Evolutionary conservation across 2,113 vertebrate genomes (phyloP).

Genomic region (Ptyas mucosa): DNA sequence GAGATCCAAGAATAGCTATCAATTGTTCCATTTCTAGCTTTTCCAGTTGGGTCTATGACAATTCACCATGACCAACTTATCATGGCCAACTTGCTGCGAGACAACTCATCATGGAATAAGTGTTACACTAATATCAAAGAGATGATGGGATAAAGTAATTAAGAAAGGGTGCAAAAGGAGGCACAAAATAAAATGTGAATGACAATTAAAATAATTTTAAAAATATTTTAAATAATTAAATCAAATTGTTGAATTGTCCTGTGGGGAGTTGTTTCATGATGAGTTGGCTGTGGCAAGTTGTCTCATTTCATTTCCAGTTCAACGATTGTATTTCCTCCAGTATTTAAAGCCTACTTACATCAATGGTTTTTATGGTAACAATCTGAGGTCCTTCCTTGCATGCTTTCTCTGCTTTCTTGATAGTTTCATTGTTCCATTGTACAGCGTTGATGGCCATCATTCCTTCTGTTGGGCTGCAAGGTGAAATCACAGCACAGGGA

Average conservation of each 20-base stretch:
- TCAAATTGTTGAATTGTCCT: not conserved
- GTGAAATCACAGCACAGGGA: not conserved
- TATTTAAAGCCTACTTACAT: conserved; percentile 39
- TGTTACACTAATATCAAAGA: not conserved
- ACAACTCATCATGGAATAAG: not conserved
- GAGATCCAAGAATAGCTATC: not conserved
- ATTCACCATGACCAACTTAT: not conserved
- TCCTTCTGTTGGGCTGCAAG: conserved; percentile 55
- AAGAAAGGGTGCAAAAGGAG: not conserved
- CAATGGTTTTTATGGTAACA: conserved; percentile 55
- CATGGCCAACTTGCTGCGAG: not conserved
- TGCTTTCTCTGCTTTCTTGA: conserved; percentile 57
- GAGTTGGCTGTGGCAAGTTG: not conserved
- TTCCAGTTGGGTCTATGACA: not conserved
- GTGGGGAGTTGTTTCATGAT: not conserved
- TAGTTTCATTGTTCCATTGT: conserved; percentile 61
- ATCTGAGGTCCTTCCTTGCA: conserved; percentile 58
- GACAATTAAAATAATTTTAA: not conserved
- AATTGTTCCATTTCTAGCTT: not conserved
- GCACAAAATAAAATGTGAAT: not conserved
- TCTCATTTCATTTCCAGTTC: not conserved
- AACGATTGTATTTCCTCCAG: not conserved
- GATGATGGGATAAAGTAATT: not conserved
- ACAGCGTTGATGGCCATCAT: conserved; percentile 52
- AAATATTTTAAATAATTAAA: not conserved